phyloP scores from a whole-genome alignment of 2,113 vertebrate species.

The Gnathonemus echidnorhynchus region DNA sequence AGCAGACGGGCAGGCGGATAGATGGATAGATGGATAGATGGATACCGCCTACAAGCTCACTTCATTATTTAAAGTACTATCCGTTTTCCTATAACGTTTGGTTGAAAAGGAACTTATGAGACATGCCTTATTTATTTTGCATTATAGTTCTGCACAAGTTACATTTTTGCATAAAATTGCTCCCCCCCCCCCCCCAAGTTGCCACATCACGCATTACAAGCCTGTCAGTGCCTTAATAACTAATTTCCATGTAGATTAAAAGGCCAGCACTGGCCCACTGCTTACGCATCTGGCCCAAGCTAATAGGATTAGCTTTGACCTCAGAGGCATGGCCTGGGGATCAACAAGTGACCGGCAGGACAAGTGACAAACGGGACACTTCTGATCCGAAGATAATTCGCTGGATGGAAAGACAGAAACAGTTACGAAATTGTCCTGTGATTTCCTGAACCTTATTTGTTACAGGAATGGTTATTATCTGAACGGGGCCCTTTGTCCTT shows the following conservation, averaged over 20 bases:
- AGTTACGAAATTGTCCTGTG: neutral
- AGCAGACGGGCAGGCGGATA: neutral
- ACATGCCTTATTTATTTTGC: neutral
- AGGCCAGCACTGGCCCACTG: neutral
- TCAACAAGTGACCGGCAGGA: neutral
- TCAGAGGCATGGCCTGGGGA: neutral
- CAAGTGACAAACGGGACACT: neutral
- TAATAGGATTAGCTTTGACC: neutral
- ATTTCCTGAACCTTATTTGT: neutral
- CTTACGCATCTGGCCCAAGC: neutral
- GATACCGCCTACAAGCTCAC: neutral
- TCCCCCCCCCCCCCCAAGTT: neutral
- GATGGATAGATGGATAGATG: neutral
- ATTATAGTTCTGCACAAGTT: neutral
- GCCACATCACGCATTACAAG: conserved; percentile 12
- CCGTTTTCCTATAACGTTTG: neutral
- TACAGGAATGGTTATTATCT: neutral
- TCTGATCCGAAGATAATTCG: neutral
- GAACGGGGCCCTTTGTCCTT: neutral
- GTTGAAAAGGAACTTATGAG: neutral
- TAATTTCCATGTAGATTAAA: conserved; percentile 19
- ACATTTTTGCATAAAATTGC: neutral
- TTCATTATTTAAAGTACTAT: neutral
- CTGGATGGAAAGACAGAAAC: neutral
- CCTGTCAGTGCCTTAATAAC: conserved; percentile 15